These are phyloP conservation scores for Lordiphosa mommai DNA, from an alignment of 1,140 invertebrate genomes.

Conservation along the genomic window DNA sequence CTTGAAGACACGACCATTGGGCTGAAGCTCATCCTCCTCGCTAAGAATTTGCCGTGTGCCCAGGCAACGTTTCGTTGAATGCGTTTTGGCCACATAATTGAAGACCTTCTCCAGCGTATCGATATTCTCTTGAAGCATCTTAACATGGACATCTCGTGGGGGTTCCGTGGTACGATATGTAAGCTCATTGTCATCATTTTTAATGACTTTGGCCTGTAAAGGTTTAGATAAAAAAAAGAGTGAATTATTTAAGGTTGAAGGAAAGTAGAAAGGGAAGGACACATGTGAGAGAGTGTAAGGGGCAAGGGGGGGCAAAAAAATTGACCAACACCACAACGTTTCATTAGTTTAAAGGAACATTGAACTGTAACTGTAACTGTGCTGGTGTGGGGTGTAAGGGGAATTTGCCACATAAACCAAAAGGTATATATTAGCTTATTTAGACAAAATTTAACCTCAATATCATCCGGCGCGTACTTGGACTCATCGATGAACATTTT, in stretches of 20 bases:
- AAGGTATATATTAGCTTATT: conserved; percentile 23
- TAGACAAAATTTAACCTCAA: conserved; percentile 63
- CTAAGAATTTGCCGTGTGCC: conserved; percentile 94
- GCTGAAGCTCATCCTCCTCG: conserved; percentile 96
- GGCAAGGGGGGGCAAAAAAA: too few relatives aligned
- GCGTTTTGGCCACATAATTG: conserved; percentile 86
- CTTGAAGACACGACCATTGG: conserved; percentile 97
- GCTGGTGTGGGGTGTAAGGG: conserved; percentile 11
- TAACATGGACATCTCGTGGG: conserved; percentile 85
- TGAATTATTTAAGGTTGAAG: conserved; percentile 11
- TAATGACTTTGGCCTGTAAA: conserved; percentile 72
- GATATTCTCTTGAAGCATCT: conserved; percentile 87
- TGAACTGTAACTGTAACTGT: conserved; percentile 4
- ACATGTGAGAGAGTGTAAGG: too few relatives aligned
- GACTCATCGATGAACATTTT: conserved; percentile 67
- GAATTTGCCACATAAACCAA: conserved; percentile 10
- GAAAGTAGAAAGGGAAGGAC: neutral
- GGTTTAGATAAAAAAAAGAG: neutral
- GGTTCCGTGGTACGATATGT: conserved; percentile 87
- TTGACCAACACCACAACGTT: too few relatives aligned
- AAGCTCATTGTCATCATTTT: conserved; percentile 80
- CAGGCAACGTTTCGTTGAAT: conserved; percentile 88
- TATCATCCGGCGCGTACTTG: conserved; percentile 74
- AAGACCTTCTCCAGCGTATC: conserved; percentile 94
- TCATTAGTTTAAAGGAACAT: too few relatives aligned